phyloP scores from a whole-genome alignment of 2,113 vertebrate genomes.

The Trochalopteron elliotii region DNA sequence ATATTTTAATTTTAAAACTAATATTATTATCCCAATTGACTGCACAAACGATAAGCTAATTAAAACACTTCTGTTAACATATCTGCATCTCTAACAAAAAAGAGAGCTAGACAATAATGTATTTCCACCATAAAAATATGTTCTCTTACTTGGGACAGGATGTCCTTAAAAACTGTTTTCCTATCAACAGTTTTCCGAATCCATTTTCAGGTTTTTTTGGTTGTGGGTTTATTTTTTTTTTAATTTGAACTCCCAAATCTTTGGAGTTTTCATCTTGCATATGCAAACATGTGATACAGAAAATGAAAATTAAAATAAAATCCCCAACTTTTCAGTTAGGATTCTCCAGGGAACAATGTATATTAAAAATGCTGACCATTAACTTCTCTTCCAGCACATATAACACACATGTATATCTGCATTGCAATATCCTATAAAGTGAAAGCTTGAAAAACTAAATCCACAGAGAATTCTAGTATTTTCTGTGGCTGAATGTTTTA shows the following conservation, averaged over 20 bases:
- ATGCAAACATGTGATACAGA: rapidly evolving
- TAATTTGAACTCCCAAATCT: background rate
- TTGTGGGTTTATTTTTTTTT: no score
- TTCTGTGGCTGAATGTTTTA: background rate
- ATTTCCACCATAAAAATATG: background rate
- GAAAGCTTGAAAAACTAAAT: background rate
- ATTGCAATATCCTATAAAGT: background rate
- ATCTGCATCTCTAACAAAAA: background rate
- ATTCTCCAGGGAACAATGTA: background rate
- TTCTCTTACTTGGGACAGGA: background rate
- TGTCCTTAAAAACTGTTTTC: background rate
- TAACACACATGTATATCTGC: background rate
- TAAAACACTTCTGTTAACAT: background rate
- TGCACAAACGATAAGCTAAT: background rate
- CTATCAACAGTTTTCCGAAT: background rate
- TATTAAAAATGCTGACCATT: background rate
- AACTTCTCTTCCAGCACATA: background rate
- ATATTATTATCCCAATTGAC: background rate
- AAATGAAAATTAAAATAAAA: background rate
- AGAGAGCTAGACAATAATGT: background rate
- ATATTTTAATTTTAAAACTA: conserved; percentile 7
- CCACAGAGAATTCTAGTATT: background rate
- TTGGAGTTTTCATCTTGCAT: background rate
- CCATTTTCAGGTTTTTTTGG: background rate
- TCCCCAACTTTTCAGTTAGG: background rate